Base-by-base conservation (phyloP, 2,888 invertebrate genomes). In the Steromphala cineraria region DNA sequence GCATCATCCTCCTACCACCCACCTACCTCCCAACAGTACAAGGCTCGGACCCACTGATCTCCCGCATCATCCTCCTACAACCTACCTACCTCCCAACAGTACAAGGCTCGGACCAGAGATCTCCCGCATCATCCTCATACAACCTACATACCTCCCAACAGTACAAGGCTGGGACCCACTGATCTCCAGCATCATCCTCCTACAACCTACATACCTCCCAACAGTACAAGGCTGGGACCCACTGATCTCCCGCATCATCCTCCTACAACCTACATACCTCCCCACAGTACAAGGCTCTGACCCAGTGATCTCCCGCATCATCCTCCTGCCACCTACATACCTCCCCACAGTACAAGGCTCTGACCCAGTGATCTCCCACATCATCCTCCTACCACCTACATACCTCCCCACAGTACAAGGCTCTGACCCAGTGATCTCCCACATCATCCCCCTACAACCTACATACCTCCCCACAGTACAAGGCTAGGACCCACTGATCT, bases 391-490 rank as follows among this genome's bases (percentile, higher is more conserved):
- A 92, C 19, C 92, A 81, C 81, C 19, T 56, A 36, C 86, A 83
- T 78, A 93, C 92, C 90, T 92, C 80, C 74, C 89, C 91, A 74
- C 85, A 84, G 80, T 92, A 92, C 19, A 86, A 82, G n/a, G 91
- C 87, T 79, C 88, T 84, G n/a, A 92, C 88, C 87, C 87, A 92
- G 77, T 87, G 82, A 52, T 87, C 81, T 8, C 83, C 84, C 0
- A 81, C 71, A 13, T 67, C 67, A 81, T 91, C 87, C 78, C 91
- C 89, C 81, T 91, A 92, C 19, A 92, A 81, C 81, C 19, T 56
- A 36, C 86, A 83, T 78, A 93, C 92, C 90, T 92, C 80, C 74
- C 89, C 91, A 74, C 85, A 84, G 80, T 92, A 92, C 19, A 86
- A 82, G n/a, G 91, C 87, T 79, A 88, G 84, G n/a, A 92, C 88